Evolutionary conservation across 2,888 invertebrate genomes (phyloP).

Genomic region (Tyria jacobaeae): DNA sequence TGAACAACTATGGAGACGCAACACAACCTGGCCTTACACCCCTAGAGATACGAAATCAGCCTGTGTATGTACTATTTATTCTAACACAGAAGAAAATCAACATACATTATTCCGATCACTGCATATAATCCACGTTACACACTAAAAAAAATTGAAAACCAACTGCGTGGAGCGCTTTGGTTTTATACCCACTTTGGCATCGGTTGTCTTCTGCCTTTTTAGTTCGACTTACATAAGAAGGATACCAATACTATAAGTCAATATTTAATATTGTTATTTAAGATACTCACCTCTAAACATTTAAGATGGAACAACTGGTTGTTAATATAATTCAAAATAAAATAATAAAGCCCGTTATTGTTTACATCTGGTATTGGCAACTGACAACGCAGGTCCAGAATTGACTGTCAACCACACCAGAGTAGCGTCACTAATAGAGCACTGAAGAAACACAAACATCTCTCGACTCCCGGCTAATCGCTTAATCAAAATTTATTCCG

Average conservation of each 20-base stretch:
- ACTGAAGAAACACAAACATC: constrained; percentile 79
- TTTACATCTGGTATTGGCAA: not conserved
- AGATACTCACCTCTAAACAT: not conserved
- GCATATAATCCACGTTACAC: not conserved
- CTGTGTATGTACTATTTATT: no score
- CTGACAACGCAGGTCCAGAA: constrained; percentile 35
- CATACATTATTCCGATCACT: not conserved
- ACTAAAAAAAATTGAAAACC: not conserved
- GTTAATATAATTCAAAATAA: not conserved
- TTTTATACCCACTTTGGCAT: not conserved
- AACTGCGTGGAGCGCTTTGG: not conserved
- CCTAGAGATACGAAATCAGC: no score
- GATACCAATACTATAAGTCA: not conserved
- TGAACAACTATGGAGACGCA: no score
- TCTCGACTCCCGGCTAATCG: constrained; percentile 80
- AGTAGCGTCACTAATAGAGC: constrained; percentile 65
- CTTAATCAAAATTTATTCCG: constrained; percentile 87
- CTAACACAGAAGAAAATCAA: no score
- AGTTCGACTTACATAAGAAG: not conserved
- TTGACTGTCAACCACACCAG: constrained; percentile 46
- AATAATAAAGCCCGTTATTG: not conserved
- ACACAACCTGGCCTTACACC: no score
- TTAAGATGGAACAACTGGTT: not conserved
- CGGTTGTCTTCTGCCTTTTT: not conserved
- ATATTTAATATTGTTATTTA: no score